Percentiles rank a stretch among this genome's conserved stretches.
phyloP scores from a whole-genome alignment of 2,888 invertebrate species.

The Drosophila recens region DNA sequence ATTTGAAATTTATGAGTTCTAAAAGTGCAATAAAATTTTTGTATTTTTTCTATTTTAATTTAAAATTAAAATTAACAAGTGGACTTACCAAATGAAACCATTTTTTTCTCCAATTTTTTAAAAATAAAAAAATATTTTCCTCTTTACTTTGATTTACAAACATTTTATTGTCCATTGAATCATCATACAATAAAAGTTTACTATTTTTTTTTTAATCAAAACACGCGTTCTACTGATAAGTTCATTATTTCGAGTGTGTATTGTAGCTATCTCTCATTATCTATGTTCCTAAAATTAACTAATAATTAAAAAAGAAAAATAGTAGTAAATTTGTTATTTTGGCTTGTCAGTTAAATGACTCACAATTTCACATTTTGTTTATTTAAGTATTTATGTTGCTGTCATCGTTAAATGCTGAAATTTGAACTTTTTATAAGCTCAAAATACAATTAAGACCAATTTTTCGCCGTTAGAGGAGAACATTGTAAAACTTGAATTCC shows the following conservation, averaged over 20 bases:
- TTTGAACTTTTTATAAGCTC: slow-evolving; percentile 2
- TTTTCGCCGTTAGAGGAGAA: not conserved
- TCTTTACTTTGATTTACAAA: not conserved
- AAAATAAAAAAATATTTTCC: not conserved
- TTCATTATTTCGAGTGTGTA: slow-evolving; percentile 12
- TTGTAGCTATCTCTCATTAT: slow-evolving; percentile 19
- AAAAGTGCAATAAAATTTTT: not conserved
- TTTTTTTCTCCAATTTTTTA: too few relatives aligned
- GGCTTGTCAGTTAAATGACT: slow-evolving; percentile 24
- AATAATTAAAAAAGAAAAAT: slow-evolving; percentile 8
- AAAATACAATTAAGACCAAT: slow-evolving; percentile 17
- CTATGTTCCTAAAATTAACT: slow-evolving; percentile 7
- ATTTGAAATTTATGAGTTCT: slow-evolving; percentile 17
- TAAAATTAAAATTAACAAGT: too few relatives aligned
- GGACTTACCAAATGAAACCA: too few relatives aligned
- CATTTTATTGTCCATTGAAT: not conserved
- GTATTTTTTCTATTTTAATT: too few relatives aligned
- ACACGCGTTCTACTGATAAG: slow-evolving; percentile 4
- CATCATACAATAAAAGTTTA: not conserved
- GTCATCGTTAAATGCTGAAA: slow-evolving; percentile 20
- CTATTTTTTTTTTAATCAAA: slow-evolving; percentile 1
- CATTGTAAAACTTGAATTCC: slow-evolving; percentile 19
- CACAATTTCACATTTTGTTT: slow-evolving; percentile 19
- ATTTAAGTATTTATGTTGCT: slow-evolving; percentile 29
- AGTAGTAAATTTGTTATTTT: slow-evolving; percentile 16